These are phyloP conservation scores for Tringa solitaria DNA, from an alignment of 2,113 vertebrate genomes.

Conservation along the genomic window DNA sequence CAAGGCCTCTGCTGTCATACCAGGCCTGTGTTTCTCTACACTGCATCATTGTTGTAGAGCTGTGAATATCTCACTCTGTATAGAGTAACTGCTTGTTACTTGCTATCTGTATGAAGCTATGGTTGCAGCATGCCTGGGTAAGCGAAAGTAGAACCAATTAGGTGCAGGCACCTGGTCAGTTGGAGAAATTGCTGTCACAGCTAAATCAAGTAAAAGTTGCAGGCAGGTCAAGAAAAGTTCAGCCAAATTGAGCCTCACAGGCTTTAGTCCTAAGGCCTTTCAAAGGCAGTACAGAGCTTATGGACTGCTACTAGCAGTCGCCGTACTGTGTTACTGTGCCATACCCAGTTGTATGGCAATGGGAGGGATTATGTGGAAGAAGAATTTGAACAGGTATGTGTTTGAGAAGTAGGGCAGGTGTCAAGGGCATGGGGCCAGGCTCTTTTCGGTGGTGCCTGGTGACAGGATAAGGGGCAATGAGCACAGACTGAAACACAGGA, in stretches of 20 bases:
- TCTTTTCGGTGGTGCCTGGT: background rate
- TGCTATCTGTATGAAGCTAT: background rate
- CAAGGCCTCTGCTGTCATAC: background rate
- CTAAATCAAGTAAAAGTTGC: background rate
- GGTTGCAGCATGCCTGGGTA: background rate
- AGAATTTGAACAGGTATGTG: background rate
- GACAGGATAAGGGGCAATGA: background rate
- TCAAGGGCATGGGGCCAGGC: background rate
- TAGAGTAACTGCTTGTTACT: background rate
- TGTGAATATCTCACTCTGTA: background rate
- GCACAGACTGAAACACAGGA: background rate
- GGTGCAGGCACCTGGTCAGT: background rate
- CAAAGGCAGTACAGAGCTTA: background rate
- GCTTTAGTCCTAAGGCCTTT: background rate
- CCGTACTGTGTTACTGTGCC: background rate
- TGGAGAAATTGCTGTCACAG: background rate
- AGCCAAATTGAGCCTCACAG: background rate
- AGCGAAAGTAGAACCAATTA: background rate
- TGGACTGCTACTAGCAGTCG: background rate
- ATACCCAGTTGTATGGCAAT: fast-evolving
- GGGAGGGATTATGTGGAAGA: background rate
- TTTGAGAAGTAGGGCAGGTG: background rate
- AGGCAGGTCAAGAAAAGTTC: background rate
- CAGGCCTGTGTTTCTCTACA: background rate
- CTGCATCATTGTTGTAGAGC: fast-evolving